Conservation (phyloP, 2,888 invertebrate genomes). For the Amphiduros pacificus region DNA sequence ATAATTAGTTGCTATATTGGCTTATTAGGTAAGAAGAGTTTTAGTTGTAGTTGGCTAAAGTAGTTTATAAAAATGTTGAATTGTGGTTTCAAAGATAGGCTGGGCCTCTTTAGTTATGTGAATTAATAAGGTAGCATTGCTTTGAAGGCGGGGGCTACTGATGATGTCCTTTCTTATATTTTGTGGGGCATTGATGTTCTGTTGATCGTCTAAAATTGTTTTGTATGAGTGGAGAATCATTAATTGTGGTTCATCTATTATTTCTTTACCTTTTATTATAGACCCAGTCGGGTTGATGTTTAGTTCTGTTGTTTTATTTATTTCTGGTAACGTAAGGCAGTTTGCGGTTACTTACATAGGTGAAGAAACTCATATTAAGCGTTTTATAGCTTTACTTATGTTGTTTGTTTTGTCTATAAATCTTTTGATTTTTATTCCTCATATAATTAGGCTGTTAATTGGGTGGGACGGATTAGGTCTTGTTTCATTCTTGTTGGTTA, state of each 20-base stretch:
- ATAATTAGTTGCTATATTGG: too few species aligned
- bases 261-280: slow-evolving; percentile 22
- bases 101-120: neutral
- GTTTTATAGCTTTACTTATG: slow-evolving; percentile 70
- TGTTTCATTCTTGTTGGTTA: slow-evolving; percentile 73
- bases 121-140: neutral
- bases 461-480: slow-evolving; percentile 76
- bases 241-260: neutral
- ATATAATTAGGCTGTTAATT: slow-evolving; percentile 72
- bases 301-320: slow-evolving; percentile 62
- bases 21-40: too few species aligned
- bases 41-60: too few species aligned
- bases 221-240: slow-evolving; percentile 17
- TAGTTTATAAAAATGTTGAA: slow-evolving; percentile 24
- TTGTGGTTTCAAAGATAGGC: slow-evolving; percentile 27
- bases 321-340: slow-evolving; percentile 68
- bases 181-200: too few species aligned
- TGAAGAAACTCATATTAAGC: slow-evolving; percentile 66
- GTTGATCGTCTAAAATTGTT: slow-evolving; percentile 5
- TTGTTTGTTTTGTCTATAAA: slow-evolving; percentile 72
- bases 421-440: slow-evolving; percentile 71
- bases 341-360: slow-evolving; percentile 70
- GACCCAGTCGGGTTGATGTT: slow-evolving; percentile 25
- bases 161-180: too few species aligned
- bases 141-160: too few species aligned